Percentiles rank a stretch among this genome's conserved stretches.
Evolutionary conservation across 1,140 invertebrate species (phyloP).

Genomic region (Thalassaphorura encarpata): DNA sequence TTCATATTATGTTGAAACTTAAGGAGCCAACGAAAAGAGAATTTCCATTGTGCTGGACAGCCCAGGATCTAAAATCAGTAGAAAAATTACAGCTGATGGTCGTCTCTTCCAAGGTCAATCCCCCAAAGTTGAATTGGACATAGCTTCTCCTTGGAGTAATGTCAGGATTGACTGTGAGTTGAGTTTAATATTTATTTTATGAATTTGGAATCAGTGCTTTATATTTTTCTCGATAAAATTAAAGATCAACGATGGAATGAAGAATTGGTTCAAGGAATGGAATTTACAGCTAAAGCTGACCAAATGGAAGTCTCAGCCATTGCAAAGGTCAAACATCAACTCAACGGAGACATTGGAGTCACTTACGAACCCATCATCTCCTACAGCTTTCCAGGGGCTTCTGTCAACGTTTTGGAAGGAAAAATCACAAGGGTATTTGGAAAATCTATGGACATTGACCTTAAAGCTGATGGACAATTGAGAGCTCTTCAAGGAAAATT

Average conservation of each 20-base stretch:
- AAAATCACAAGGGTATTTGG: too few species aligned
- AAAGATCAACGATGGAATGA: constrained; percentile 37
- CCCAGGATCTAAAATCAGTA: constrained; percentile 51
- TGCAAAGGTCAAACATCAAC: constrained; percentile 44
- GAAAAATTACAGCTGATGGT: constrained; percentile 45
- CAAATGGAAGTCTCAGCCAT: constrained; percentile 46
- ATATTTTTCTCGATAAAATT: neutral
- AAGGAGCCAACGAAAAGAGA: neutral
- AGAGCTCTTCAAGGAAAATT: constrained; percentile 6
- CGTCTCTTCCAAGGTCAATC: constrained; percentile 41
- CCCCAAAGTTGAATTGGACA: constrained; percentile 40
- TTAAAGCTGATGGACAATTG: constrained; percentile 10
- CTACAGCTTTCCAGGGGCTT: neutral
- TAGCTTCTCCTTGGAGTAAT: constrained; percentile 51
- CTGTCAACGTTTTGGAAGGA: neutral
- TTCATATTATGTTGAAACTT: neutral
- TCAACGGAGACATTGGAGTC: too few species aligned
- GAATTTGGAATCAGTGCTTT: neutral
- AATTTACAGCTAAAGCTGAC: constrained; percentile 12
- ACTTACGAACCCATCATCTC: constrained; percentile 6
- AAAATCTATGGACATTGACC: neutral
- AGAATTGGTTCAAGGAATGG: constrained; percentile 34
- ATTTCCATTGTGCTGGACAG: constrained; percentile 52
- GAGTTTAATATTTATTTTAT: neutral
- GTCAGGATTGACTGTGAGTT: constrained; percentile 41